Evolutionary conservation across 2,113 vertebrate genomes (phyloP).

Genomic region (Amphiprion ocellaris): DNA sequence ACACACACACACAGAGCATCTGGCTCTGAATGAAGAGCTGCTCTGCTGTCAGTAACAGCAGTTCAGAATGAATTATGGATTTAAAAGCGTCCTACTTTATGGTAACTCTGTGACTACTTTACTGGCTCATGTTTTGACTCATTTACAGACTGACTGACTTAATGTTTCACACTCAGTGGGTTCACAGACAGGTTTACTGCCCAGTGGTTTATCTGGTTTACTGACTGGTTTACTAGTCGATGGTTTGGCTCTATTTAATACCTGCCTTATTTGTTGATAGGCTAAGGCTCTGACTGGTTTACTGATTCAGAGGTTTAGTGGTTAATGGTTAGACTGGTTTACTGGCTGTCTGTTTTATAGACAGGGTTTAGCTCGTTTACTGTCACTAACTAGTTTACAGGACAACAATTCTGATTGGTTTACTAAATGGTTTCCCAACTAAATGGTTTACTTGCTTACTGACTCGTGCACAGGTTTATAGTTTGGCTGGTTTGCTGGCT

Average conservation of each 20-base stretch:
- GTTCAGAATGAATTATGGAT: conserved; percentile 53
- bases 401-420: neutral
- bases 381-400: neutral
- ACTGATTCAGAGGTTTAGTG: too few species aligned
- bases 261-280: too few species aligned
- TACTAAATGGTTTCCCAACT: neutral
- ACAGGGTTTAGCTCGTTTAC: neutral
- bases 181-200: too few species aligned
- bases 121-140: neutral
- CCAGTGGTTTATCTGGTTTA: too few species aligned
- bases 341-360: too few species aligned
- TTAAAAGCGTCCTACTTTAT: conserved; percentile 30
- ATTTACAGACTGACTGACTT: neutral
- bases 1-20: conserved; percentile 21
- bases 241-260: too few species aligned
- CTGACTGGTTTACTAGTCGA: too few species aligned
- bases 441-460: neutral
- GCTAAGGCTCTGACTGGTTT: too few species aligned
- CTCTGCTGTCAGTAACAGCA: conserved; percentile 31
- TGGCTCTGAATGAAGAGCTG: conserved; percentile 34
- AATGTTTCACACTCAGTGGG: neutral
- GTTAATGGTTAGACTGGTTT: too few species aligned
- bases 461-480: neutral
- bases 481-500: neutral
- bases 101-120: conserved; percentile 10